phyloP scores from a whole-genome alignment of 2,888 invertebrate genomes.

The Xanthia togata region DNA sequence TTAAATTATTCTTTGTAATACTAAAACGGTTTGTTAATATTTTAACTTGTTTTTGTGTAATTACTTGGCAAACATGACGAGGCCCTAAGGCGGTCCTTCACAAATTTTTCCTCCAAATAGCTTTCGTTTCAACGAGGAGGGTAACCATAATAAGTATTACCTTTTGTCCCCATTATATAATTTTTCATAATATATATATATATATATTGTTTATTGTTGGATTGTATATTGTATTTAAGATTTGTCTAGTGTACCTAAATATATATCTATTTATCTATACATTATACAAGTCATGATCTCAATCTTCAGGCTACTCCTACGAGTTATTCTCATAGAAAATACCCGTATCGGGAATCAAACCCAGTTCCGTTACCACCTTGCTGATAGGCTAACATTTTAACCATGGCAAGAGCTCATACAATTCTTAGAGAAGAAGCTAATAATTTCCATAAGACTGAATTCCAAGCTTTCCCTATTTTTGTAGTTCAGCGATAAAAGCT shows the following conservation, averaged over 20 bases:
- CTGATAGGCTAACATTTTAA: background rate
- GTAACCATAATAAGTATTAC: no score
- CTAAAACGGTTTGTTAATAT: no score
- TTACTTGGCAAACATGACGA: background rate
- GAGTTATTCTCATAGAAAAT: no score
- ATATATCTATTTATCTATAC: background rate
- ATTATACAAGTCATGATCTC: background rate
- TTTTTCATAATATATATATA: no score
- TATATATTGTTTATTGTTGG: no score
- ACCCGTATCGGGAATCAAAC: background rate
- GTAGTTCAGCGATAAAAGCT: conserved; percentile 41
- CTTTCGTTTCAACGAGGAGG: no score
- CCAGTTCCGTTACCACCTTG: background rate
- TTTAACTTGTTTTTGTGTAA: background rate
- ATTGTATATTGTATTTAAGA: no score
- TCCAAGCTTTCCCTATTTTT: conserved; percentile 17
- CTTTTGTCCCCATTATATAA: no score
- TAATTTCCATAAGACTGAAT: conserved; percentile 11
- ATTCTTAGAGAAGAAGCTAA: background rate
- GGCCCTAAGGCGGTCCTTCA: no score
- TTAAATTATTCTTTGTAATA: no score
- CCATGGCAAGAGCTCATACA: background rate
- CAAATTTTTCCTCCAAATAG: no score
- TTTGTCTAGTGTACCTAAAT: no score
- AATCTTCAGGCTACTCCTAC: background rate